Evolutionary conservation across 2,113 vertebrate species (phyloP).

Genomic region (Ramphastos sulfuratus): DNA sequence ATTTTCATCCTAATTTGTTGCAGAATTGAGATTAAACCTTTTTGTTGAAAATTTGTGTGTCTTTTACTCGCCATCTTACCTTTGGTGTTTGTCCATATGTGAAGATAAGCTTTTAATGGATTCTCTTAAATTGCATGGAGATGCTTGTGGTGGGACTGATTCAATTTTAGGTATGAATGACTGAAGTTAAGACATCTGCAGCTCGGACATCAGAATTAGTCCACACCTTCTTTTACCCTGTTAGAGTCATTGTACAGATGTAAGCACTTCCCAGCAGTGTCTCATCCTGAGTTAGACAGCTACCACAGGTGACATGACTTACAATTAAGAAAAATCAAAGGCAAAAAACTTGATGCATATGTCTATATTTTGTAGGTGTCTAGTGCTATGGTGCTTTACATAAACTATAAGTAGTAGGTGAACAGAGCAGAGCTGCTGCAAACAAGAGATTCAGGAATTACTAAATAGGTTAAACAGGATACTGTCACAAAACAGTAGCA

Average conservation of each 20-base stretch:
- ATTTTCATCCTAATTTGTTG: slow-evolving; percentile 8
- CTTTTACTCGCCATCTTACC: not conserved
- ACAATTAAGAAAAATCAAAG: not conserved
- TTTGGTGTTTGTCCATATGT: not conserved
- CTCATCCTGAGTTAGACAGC: not conserved
- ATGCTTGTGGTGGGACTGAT: not conserved
- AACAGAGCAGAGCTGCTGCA: not conserved
- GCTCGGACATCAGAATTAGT: not conserved
- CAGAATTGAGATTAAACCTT: not conserved
- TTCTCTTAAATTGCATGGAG: not conserved
- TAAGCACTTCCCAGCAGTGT: not conserved
- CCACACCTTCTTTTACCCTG: not conserved
- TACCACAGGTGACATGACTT: not conserved
- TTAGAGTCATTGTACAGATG: not conserved
- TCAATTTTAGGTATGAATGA: not conserved
- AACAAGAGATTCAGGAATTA: not conserved
- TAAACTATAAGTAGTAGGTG: not conserved
- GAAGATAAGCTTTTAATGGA: not conserved
- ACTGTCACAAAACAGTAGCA: not conserved
- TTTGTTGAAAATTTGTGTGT: not conserved
- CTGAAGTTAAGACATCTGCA: not conserved
- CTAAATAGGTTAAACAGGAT: not conserved
- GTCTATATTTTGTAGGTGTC: not conserved
- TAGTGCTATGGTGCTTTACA: not conserved
- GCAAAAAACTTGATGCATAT: not conserved